These are phyloP conservation scores for Esox niger DNA, from an alignment of 2,113 vertebrate species.

Conservation along the genomic window DNA sequence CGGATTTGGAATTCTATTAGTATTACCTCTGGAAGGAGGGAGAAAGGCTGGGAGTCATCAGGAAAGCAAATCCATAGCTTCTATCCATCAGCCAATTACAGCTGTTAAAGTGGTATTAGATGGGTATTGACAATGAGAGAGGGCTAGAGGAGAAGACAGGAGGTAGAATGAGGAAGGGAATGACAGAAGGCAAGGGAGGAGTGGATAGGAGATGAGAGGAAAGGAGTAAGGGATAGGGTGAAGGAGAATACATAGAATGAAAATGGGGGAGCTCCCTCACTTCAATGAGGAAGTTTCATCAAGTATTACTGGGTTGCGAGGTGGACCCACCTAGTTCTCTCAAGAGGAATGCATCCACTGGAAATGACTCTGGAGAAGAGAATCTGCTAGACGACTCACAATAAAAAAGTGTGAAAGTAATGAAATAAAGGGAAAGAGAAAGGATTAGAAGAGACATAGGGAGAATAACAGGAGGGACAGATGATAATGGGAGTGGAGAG, in stretches of 20 bases:
- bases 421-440: conserved; percentile 9
- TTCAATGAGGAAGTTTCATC: too few species aligned
- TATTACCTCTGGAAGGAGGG: conserved; percentile 86
- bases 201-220: conserved; percentile 7
- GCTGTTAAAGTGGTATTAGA: conserved; percentile 99
- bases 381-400: too few species aligned
- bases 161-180: conserved; percentile 33
- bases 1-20: conserved; percentile 99
- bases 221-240: not conserved
- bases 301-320: too few species aligned
- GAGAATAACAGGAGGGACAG: not conserved
- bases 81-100: conserved; percentile 99
- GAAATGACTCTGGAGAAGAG: too few species aligned
- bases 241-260: not conserved
- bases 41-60: conserved; percentile 99
- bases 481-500: conserved; percentile 8
- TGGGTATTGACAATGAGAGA: conserved; percentile 98
- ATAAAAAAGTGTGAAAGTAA: not conserved
- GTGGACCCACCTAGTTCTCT: too few species aligned
- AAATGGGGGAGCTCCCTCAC: not conserved
- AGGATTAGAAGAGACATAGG: not conserved
- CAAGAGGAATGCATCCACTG: too few species aligned
- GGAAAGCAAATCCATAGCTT: conserved; percentile 99
- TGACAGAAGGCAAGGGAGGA: conserved; percentile 57
- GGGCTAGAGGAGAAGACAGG: conserved; percentile 87